phyloP scores from a whole-genome alignment of 2,113 vertebrate species.

The Mesembrinibis cayennensis region DNA sequence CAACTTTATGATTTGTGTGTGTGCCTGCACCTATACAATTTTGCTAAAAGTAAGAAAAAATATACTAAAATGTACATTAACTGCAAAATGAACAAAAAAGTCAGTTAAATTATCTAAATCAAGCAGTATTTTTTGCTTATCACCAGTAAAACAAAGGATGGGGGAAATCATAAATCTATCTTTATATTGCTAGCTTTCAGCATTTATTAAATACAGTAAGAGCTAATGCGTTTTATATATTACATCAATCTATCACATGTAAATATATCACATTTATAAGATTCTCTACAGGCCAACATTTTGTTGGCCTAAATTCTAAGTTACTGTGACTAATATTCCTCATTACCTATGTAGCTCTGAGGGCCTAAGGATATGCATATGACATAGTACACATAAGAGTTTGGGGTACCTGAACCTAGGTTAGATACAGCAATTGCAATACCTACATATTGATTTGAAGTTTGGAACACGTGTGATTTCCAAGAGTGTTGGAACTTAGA shows the following conservation, averaged over 20 bases:
- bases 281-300: neutral
- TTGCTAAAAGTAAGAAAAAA: neutral
- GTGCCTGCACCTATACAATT: neutral
- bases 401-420: neutral
- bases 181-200: slow-evolving; percentile 10
- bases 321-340: neutral
- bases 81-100: neutral
- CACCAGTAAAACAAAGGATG: neutral
- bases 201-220: slow-evolving; percentile 14
- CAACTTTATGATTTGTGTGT: slow-evolving; percentile 33
- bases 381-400: neutral
- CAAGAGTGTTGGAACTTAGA: neutral
- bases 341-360: neutral
- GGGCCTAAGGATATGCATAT: neutral
- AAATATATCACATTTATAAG: slow-evolving; percentile 37
- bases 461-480: neutral
- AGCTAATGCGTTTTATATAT: neutral
- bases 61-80: neutral
- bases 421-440: neutral
- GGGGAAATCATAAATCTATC: slow-evolving; percentile 21
- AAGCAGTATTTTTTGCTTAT: slow-evolving; percentile 4
- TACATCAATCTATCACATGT: neutral
- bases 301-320: neutral
- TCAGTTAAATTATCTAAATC: neutral
- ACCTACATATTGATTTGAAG: neutral